Evolutionary conservation across 1,140 invertebrate species (phyloP), one percentile per base, ranked within the genome.

Genomic region (Manduca sexta): DNA sequence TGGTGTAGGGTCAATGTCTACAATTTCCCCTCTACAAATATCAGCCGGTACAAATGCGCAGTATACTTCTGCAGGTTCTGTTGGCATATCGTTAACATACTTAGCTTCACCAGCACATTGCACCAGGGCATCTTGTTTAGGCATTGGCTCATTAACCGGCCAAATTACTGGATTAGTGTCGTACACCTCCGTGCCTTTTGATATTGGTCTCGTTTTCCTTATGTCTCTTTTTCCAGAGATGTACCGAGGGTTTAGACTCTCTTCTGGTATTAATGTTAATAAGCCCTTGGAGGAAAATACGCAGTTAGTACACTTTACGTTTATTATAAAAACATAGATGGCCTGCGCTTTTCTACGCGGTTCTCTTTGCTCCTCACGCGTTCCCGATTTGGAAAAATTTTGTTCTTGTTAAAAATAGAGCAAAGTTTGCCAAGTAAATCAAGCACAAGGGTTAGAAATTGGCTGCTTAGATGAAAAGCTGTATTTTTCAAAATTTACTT

Each of bases 91-190:
- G 59, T 92, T 91, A 18, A 89, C 69, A 56, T 92, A 94, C 46
- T 87, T 70, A 3, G 87, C 89, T 63, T 92, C 91, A 6, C 91
- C 82, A 8, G 90, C 86, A 47, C 88, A 88, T 74, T 93, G 92
- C 42, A 89, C 75, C 13, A 89, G 60, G 0, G 90, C 88, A 58
- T 92, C 92, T 10, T 90, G 46, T 45, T 72, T 94, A 1, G 88
- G 86, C 40, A 92, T 62, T 0, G 92, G 90, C 70, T 93, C 86
- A 54, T 86, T 91, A 6, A 93, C 56, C 3, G 92, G 92, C 88
- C 89, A 93, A 17, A 89, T 60, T 10, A 86, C 79, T 52, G 88
- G 86, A 61, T 92, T 88, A 0, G 89, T 90, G 33, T 91, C 88
- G 65, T 87, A 93, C 13, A 88, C 84, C 62, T 93, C 91, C 21